Conservation (phyloP, 2,797 vertebrate genomes). For the Mus spretus region DNA sequence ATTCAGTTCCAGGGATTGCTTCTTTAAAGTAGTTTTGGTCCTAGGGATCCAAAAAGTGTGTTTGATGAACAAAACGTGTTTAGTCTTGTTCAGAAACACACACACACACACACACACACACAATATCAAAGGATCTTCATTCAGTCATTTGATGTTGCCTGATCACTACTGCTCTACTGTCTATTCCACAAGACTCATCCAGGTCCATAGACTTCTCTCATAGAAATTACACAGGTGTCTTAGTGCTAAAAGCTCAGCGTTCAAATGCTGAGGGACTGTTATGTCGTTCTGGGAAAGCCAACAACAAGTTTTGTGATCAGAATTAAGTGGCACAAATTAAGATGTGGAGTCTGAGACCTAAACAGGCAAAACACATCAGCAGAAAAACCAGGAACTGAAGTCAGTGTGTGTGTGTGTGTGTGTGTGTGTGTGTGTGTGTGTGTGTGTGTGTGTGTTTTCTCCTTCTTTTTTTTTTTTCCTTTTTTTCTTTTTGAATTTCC, state of each 20-base stretch:
- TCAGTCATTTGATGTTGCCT: background rate
- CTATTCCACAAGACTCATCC: background rate
- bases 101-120: background rate
- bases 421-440: background rate
- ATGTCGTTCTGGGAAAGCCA: background rate
- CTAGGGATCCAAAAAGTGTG: background rate
- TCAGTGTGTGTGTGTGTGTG: background rate
- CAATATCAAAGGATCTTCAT: slow-evolving; percentile 35
- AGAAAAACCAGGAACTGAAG: slow-evolving; percentile 40
- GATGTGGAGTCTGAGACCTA: background rate
- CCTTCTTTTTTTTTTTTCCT: background rate
- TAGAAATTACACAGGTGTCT: slow-evolving; percentile 49
- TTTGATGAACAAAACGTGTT: slow-evolving; percentile 67
- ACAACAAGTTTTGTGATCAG: background rate
- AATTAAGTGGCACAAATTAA: slow-evolving; percentile 34
- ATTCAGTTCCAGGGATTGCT: background rate
- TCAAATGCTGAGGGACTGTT: background rate
- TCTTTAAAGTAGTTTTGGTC: slow-evolving; percentile 59
- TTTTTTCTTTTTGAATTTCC: slow-evolving; percentile 56
- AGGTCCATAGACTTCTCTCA: slow-evolving; percentile 40
- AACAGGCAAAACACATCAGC: background rate
- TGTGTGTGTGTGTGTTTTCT: background rate
- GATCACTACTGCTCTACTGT: background rate
- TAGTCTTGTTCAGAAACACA: slow-evolving; percentile 19
- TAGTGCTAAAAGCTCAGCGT: slow-evolving; percentile 31